A percentile compares a stretch with the other conserved stretches of the same genome.
These are phyloP conservation scores for Gallinago undulata DNA, from an alignment of 2,113 vertebrate species.

Conservation along the genomic window DNA sequence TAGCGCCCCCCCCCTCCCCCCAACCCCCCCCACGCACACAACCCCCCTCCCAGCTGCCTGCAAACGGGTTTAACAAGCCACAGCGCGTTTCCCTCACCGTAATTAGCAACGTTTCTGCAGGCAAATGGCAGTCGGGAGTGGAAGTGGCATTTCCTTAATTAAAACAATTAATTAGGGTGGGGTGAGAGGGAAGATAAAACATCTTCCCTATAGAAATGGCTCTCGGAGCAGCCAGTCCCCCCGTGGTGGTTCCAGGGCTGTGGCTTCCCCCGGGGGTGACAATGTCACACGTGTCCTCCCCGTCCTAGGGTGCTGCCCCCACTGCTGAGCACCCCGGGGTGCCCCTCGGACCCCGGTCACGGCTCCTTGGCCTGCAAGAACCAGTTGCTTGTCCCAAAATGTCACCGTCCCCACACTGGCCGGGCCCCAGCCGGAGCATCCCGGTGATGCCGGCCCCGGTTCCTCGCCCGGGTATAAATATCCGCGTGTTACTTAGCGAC, in stretches of 20 bases:
- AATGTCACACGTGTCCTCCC: accelerated
- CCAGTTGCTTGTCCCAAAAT: accelerated
- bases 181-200: conserved; percentile 14
- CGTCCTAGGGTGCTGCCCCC: background rate
- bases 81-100: background rate
- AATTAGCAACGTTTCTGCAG: conserved; percentile 62
- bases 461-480: conserved; percentile 51
- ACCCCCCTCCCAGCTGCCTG: background rate
- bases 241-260: accelerated
- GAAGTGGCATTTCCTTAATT: conserved; percentile 68
- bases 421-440: background rate
- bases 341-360: accelerated
- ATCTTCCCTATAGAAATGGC: background rate
- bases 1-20: background rate
- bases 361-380: background rate
- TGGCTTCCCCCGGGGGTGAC: background rate
- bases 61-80: background rate
- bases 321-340: accelerated
- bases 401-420: accelerated
- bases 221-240: background rate
- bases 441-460: background rate
- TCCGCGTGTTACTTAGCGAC: conserved; percentile 61
- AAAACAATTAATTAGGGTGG: conserved; percentile 69
- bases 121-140: conserved; percentile 58
- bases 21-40: background rate